Base-by-base conservation (phyloP, 2,888 invertebrate species). In the Phyllotreta cruciferae region DNA sequence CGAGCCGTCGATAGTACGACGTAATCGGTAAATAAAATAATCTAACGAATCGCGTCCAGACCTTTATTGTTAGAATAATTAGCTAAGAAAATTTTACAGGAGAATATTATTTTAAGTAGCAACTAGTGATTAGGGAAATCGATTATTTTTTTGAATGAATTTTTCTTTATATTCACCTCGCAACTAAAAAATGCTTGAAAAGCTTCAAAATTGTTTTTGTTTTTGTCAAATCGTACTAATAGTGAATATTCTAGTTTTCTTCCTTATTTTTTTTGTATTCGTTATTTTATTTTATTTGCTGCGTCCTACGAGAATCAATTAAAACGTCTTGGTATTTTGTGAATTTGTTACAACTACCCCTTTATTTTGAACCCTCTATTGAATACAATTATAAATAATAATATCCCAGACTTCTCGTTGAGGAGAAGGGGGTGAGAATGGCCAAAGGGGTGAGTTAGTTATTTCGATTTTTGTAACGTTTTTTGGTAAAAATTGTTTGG, bases 261-360 rank as follows among this genome's bases (percentile, higher is more conserved):
- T 44, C 14, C 14, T 44, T 44, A n/a, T 44, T 44, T 44, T 7
- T 44, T 34, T 35, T 24, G 24, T 49, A 49, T 49, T 49, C 49
- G 49, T 49, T 49, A 49, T 49, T 49, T 49, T 49, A 49, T 49
- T 49, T 49, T 49, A 49, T 49, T 49, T 49, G 10, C 34, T 35
- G 34, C 36, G 49, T 35, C 34, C n/a, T 36, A 6, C 4, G 49
- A 35, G 35, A 35, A 49, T 36, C 36, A 7, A 14, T 34, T 47
- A 34, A 47, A 34, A 24, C 4, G 47, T 47, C 47, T 47, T 14
- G 44, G 44, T 11, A 13, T 6, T 49, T 49, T 49, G 24, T 47
- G 14, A 10, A 8, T 13, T 47, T 14, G n/a, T 47, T 47, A 47
- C 24, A 34, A 34, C 8, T 44, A 14, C 11, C 14, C 44, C 44